These are phyloP conservation scores for Musca domestica DNA, from an alignment of 1,140 invertebrate species.

Conservation along the genomic window DNA sequence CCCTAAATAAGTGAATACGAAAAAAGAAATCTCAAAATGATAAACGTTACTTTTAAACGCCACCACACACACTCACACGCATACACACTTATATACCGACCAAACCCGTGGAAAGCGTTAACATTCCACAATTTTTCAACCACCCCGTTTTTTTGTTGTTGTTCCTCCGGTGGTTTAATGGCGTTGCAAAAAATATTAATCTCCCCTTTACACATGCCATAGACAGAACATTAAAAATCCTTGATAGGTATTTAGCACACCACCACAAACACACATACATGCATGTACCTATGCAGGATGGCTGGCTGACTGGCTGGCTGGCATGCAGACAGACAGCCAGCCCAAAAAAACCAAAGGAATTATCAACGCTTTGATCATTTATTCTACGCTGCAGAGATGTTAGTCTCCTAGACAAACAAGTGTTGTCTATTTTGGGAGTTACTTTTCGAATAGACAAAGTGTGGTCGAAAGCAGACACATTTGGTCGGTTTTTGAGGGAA, in stretches of 20 bases:
- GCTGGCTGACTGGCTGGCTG: too few species aligned
- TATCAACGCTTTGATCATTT: conserved; percentile 13
- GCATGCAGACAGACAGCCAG: background rate
- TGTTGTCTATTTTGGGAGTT: too few species aligned
- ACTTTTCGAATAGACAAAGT: too few species aligned
- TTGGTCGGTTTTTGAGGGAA: too few species aligned
- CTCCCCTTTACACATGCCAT: background rate
- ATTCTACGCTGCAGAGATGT: background rate
- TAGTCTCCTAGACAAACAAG: too few species aligned
- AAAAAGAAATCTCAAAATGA: background rate
- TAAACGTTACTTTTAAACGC: conserved; percentile 7
- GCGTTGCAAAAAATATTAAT: background rate
- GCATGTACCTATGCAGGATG: background rate
- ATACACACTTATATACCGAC: too few species aligned
- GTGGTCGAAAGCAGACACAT: too few species aligned
- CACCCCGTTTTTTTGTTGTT: too few species aligned
- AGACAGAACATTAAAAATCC: conserved; percentile 15
- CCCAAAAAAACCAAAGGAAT: background rate
- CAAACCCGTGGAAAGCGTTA: too few species aligned
- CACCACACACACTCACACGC: too few species aligned
- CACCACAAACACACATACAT: background rate
- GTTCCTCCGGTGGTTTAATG: background rate
- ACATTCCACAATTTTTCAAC: too few species aligned
- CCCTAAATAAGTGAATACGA: background rate
- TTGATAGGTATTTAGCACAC: conserved; percentile 15